phyloP scores from a whole-genome alignment of 2,113 vertebrate genomes.

The Nicator chloris region DNA sequence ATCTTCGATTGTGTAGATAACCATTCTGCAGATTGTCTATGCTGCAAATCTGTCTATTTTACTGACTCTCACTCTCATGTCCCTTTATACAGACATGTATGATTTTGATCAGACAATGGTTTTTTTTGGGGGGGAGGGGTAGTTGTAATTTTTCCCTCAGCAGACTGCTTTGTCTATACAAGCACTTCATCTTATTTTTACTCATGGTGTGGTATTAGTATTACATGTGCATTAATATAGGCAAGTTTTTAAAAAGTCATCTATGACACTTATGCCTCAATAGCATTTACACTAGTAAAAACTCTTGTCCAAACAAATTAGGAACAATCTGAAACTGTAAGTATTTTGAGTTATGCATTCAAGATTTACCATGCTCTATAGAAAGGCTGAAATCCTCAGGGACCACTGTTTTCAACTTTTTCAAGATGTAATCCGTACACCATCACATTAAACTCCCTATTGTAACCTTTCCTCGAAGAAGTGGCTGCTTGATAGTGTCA shows the following conservation, averaged over 20 bases:
- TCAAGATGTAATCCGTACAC: not conserved
- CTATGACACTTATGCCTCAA: not conserved
- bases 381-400: not conserved
- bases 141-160: not conserved
- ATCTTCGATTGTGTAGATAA: not conserved
- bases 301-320: not conserved
- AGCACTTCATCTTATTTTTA: not conserved
- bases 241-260: not conserved
- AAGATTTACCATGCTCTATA: not conserved
- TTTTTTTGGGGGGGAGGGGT: not conserved
- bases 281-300: not conserved
- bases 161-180: not conserved
- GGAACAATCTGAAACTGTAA: not conserved
- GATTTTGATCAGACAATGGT: not conserved
- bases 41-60: not conserved
- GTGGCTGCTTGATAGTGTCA: not conserved
- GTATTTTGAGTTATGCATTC: not conserved
- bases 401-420: not conserved
- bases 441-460: not conserved
- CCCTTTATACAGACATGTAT: not conserved
- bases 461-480: not conserved
- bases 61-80: not conserved
- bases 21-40: not conserved
- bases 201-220: not conserved
- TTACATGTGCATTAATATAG: not conserved